A percentile compares a stretch with the other conserved stretches of the same genome.
Evolutionary conservation across 2,113 vertebrate species (phyloP).

Genomic region (Rhabdomys dilectus): DNA sequence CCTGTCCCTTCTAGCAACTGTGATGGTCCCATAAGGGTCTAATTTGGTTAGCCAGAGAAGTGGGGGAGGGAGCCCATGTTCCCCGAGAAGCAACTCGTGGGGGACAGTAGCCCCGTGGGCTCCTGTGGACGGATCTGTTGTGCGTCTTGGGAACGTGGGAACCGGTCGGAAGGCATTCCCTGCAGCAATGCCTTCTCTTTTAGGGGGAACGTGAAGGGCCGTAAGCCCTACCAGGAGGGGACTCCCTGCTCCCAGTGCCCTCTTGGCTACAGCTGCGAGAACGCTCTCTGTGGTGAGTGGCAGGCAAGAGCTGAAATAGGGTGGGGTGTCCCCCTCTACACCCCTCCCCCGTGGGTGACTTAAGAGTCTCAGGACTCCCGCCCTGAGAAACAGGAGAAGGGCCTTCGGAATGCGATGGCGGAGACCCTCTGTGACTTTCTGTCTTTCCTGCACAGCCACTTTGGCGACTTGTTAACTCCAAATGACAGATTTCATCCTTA

Average conservation of each 20-base stretch:
- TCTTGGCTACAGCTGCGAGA: conserved; percentile 73
- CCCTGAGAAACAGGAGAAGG: too few species aligned
- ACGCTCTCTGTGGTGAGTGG: conserved; percentile 86
- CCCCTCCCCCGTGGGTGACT: accelerated
- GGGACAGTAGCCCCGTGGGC: not conserved
- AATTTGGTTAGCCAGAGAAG: not conserved
- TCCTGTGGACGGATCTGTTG: not conserved
- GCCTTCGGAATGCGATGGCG: not conserved
- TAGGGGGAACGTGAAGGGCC: conserved; percentile 85
- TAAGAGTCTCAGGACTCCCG: accelerated
- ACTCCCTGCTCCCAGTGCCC: conserved; percentile 82
- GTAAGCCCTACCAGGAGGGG: conserved; percentile 84
- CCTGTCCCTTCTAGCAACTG: conserved; percentile 53
- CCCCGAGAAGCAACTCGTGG: not conserved
- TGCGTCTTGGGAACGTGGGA: not conserved
- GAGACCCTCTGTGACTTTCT: not conserved
- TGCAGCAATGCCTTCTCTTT: conserved; percentile 54
- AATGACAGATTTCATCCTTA: not conserved
- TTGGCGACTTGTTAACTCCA: not conserved
- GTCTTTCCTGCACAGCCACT: not conserved
- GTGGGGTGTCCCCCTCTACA: accelerated
- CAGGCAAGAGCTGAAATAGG: not conserved
- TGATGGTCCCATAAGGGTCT: not conserved
- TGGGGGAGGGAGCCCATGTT: not conserved
- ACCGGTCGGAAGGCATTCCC: not conserved